Evolutionary conservation across 2,113 vertebrate species (phyloP).

Genomic region (Mustelus asterias): DNA sequence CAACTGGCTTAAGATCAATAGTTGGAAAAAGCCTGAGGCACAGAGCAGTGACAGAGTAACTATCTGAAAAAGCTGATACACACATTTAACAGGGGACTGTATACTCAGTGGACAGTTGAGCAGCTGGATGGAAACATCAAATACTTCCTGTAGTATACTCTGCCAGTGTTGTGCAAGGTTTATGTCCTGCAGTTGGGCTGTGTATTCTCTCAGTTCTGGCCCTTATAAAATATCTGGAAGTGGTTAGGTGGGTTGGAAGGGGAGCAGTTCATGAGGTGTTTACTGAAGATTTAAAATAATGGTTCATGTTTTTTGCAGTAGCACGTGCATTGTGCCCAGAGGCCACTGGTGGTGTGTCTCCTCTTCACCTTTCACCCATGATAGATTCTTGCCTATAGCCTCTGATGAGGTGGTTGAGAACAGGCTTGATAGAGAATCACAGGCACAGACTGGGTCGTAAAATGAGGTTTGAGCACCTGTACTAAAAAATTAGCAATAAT

Average conservation of each 20-base stretch:
- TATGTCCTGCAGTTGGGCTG: background rate
- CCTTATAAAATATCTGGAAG: background rate
- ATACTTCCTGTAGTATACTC: background rate
- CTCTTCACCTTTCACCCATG: too few species aligned
- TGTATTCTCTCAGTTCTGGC: background rate
- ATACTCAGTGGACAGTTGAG: background rate
- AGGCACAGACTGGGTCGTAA: background rate
- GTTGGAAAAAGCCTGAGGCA: background rate
- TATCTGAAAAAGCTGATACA: background rate
- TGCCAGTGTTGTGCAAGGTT: background rate
- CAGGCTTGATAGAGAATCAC: background rate
- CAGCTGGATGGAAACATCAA: background rate
- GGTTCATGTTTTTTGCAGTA: background rate
- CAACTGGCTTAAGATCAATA: background rate
- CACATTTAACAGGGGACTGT: background rate
- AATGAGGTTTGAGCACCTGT: background rate
- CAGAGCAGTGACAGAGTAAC: background rate
- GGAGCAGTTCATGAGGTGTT: background rate
- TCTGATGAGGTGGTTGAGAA: background rate
- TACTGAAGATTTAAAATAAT: background rate
- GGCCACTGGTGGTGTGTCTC: background rate
- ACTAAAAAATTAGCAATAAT: background rate
- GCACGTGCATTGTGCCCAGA: background rate
- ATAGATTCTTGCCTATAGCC: background rate
- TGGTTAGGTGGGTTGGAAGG: background rate